Base-by-base conservation (phyloP, 2,888 invertebrate genomes). In the Parnassius smintheus region DNA sequence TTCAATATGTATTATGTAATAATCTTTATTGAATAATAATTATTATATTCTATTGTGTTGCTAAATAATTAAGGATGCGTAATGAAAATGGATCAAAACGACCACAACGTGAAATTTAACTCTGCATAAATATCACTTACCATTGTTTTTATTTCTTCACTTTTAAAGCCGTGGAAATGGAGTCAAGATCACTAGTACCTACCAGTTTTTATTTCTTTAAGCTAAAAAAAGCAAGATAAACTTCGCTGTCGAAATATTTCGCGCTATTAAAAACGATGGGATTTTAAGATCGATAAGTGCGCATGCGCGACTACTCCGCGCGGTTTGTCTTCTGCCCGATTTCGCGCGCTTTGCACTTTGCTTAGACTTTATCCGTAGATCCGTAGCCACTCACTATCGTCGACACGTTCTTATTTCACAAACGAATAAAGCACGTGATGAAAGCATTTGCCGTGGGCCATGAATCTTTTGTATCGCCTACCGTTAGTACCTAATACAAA, bases 401-500 rank as follows among this genome's bases (percentile, higher is more conserved):
- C 69, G 70, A 61, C 68, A 67, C 72, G 73, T 75, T 80, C 78
- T 83, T 83, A 81, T 86, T 81, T 63, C 82, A 75, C 72, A 73
- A 70, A 70, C 75, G 76, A 76, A 74, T 72, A 71, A 73, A 74
- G 80, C 84, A 86, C 84, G 85, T 85, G 81, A 87, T 76, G 87
- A 87, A 86, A 87, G 88, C 77, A 77, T 77, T 77, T 79, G 74
- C 80, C 82, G 80, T 83, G 82, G 76, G 74, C 79, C 74, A 75
- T 70, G 72, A 65, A 71, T 72, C 72, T 76, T 74, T 75, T 72
- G 65, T 70, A 54, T 50, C 50, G 65, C 55, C 66, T 68, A 41
- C 41, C 55, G 64, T 65, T 59, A 62, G 56, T 51, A 62, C 60
- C 2, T 25, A 25, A 25, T 25, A 25, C 25, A 25, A 25, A 7